These are phyloP conservation scores for Rhadinocentrus ornatus DNA, from an alignment of 2,797 vertebrate genomes.

Conservation along the genomic window DNA sequence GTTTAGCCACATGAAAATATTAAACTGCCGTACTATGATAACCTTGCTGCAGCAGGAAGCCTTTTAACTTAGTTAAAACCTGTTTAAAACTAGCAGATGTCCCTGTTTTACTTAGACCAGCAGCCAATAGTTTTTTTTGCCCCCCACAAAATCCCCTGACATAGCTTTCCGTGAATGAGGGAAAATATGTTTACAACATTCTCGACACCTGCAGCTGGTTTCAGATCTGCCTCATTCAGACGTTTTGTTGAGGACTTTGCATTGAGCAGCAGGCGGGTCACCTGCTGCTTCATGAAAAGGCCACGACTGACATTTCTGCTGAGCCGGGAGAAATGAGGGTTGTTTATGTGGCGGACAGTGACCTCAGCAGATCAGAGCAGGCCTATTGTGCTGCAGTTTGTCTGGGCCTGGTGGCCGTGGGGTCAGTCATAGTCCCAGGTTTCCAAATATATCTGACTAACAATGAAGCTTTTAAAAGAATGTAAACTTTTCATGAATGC, in stretches of 20 bases:
- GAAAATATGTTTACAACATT: constrained; percentile 27
- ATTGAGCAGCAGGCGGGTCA: constrained; percentile 23
- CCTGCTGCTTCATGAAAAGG: constrained; percentile 56
- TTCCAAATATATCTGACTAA: constrained; percentile 15
- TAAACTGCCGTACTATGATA: too few species aligned
- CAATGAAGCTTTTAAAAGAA: neutral
- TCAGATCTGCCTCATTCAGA: constrained; percentile 35
- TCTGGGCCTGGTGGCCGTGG: constrained; percentile 17
- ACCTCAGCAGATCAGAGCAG: constrained; percentile 52
- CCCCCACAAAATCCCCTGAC: neutral
- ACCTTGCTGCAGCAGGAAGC: neutral
- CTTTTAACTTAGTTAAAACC: too few species aligned
- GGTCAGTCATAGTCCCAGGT: constrained; percentile 23
- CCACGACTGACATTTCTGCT: constrained; percentile 56
- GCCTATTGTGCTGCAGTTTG: constrained; percentile 55
- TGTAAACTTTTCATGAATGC: neutral
- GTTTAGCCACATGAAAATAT: too few species aligned
- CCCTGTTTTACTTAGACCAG: neutral
- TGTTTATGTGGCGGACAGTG: constrained; percentile 60
- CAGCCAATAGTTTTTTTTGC: neutral
- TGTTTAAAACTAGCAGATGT: constrained; percentile 6
- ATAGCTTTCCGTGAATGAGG: neutral
- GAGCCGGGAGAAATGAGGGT: constrained; percentile 59
- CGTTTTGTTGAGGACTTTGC: constrained; percentile 43
- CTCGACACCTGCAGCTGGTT: constrained; percentile 27